Evolutionary conservation across 1,140 invertebrate species (phyloP).

Genomic region (Oncopeltus fasciatus): DNA sequence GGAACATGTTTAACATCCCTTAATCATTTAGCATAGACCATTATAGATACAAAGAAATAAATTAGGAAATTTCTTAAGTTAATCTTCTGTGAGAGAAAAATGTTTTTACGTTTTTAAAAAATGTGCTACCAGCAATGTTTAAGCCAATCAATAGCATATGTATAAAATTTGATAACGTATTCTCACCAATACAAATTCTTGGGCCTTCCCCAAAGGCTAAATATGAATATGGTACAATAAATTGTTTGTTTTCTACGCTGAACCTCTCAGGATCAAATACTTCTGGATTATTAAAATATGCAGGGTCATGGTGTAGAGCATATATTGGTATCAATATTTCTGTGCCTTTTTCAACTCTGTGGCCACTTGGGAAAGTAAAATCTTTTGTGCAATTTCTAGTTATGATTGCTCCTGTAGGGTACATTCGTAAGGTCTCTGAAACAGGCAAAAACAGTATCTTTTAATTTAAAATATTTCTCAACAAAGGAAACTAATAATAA

Average conservation of each 20-base stretch:
- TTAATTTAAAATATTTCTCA: too few species aligned
- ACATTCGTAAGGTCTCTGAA: constrained; percentile 41
- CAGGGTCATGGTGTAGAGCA: constrained; percentile 43
- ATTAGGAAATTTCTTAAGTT: too few species aligned
- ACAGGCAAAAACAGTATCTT: too few species aligned
- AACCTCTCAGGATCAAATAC: constrained; percentile 53
- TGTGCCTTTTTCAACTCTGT: constrained; percentile 25
- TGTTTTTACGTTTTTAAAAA: too few species aligned
- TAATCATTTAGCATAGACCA: too few species aligned
- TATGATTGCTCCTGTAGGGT: constrained; percentile 37
- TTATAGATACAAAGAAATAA: too few species aligned
- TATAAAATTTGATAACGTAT: not conserved
- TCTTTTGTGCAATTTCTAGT: constrained; percentile 35
- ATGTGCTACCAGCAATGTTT: too few species aligned
- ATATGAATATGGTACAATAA: constrained; percentile 32
- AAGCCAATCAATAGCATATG: too few species aligned
- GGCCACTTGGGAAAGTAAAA: constrained; percentile 24
- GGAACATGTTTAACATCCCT: too few species aligned
- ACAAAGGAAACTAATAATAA: too few species aligned
- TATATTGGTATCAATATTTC: constrained; percentile 25
- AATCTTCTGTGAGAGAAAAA: too few species aligned
- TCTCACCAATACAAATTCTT: constrained; percentile 45
- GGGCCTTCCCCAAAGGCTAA: constrained; percentile 54
- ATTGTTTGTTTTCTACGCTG: constrained; percentile 13
- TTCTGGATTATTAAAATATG: constrained; percentile 51